phyloP scores from a whole-genome alignment of 2,113 vertebrate genomes.

The Engraulis encrasicolus region DNA sequence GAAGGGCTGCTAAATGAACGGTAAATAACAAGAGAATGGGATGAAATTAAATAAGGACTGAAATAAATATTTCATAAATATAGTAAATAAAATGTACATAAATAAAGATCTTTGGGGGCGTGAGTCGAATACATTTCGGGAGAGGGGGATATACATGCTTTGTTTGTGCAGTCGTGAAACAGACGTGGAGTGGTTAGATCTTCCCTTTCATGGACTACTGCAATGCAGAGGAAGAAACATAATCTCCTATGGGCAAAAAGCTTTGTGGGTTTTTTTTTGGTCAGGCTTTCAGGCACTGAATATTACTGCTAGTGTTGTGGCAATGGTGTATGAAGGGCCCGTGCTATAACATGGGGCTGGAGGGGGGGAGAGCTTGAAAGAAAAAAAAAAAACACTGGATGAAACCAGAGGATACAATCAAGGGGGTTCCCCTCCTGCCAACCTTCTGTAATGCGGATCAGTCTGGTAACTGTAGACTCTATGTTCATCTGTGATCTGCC shows the following conservation, averaged over 20 bases:
- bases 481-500: background rate
- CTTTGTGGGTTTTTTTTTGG: slow-evolving; percentile 20
- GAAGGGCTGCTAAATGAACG: background rate
- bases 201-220: background rate
- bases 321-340: slow-evolving; percentile 46
- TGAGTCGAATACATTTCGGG: background rate
- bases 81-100: background rate
- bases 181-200: slow-evolving; percentile 7
- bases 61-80: too few relatives aligned
- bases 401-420: slow-evolving; percentile 38
- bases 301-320: slow-evolving; percentile 21
- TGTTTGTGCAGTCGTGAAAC: background rate
- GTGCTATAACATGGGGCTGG: slow-evolving; percentile 51
- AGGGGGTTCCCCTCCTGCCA: slow-evolving; percentile 10
- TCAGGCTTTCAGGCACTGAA: slow-evolving; percentile 41
- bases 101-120: background rate
- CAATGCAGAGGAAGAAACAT: background rate
- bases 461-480: background rate
- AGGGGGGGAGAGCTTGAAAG: slow-evolving; percentile 26
- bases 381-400: too few relatives aligned
- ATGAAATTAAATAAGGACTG: too few relatives aligned
- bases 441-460: background rate
- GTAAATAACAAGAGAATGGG: background rate
- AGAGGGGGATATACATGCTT: background rate
- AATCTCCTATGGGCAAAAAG: background rate